These are phyloP conservation scores for Acropternis orthonyx DNA, from an alignment of 2,797 vertebrate species.

Conservation along the genomic window DNA sequence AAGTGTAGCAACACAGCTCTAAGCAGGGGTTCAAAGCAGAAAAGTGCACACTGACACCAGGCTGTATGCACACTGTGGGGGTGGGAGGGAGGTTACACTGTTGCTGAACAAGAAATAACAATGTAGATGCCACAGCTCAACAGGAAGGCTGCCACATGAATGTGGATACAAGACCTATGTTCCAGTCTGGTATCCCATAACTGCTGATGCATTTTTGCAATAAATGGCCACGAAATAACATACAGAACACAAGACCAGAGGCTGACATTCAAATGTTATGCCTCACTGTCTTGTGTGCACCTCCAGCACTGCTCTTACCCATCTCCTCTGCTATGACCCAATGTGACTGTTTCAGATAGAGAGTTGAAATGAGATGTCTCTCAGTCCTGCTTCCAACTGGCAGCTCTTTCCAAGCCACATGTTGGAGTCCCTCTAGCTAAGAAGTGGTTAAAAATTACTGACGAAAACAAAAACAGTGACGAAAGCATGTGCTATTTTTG, in stretches of 20 bases:
- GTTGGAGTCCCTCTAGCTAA: not conserved
- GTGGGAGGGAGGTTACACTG: accelerated
- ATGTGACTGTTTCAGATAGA: not conserved
- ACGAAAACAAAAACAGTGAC: not conserved
- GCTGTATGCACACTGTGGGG: not conserved
- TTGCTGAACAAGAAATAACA: not conserved
- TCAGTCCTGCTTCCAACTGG: not conserved
- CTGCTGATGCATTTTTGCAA: not conserved
- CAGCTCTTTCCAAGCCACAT: not conserved
- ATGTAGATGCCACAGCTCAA: not conserved
- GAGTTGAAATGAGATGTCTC: not conserved
- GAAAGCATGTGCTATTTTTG: not conserved
- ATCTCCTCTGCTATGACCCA: not conserved
- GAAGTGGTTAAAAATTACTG: not conserved
- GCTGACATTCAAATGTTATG: not conserved
- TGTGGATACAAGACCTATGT: not conserved
- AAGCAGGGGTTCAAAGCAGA: not conserved
- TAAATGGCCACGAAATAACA: not conserved
- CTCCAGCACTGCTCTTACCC: not conserved
- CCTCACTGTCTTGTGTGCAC: not conserved
- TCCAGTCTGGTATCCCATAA: not conserved
- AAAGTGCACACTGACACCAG: not conserved
- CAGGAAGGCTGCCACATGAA: not conserved
- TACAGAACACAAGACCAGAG: not conserved
- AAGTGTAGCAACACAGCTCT: not conserved